These are phyloP conservation scores for Crenuchus spilurus DNA, from an alignment of 2,797 vertebrate species.

Conservation along the genomic window DNA sequence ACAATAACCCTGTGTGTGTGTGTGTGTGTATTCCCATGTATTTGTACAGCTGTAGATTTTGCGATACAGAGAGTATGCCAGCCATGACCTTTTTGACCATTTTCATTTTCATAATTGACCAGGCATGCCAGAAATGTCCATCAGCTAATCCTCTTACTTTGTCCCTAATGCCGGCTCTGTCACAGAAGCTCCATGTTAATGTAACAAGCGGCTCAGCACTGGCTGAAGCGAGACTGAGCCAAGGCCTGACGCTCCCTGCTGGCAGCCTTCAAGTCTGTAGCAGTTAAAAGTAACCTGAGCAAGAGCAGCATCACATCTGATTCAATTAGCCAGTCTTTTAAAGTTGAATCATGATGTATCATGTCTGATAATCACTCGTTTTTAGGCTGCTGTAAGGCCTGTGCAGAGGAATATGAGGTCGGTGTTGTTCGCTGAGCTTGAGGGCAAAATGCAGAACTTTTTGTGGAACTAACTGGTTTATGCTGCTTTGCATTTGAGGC, in stretches of 20 bases:
- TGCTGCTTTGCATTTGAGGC: not conserved
- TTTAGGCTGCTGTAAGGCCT: not conserved
- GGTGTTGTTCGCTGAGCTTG: not conserved
- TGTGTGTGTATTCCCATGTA: not conserved
- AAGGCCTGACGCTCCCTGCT: constrained; percentile 25
- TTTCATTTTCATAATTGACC: constrained; percentile 59
- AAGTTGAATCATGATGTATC: constrained; percentile 31
- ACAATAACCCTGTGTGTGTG: constrained; percentile 31
- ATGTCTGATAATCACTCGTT: constrained; percentile 32
- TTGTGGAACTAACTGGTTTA: constrained; percentile 11
- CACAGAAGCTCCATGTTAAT: constrained; percentile 44
- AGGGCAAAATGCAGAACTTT: not conserved
- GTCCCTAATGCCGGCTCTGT: constrained; percentile 44
- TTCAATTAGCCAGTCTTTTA: constrained; percentile 25
- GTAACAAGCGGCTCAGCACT: constrained; percentile 40
- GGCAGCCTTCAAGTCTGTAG: constrained; percentile 9
- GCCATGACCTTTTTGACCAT: constrained; percentile 40
- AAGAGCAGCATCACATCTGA: constrained; percentile 7
- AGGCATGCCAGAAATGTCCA: constrained; percentile 52
- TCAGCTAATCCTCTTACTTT: constrained; percentile 59
- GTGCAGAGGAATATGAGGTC: not conserved
- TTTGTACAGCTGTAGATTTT: constrained; percentile 26
- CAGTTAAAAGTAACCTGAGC: constrained; percentile 1
- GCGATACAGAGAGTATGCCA: constrained; percentile 25
- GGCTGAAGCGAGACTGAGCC: constrained; percentile 21